Base-by-base conservation (phyloP, 2,888 invertebrate genomes). In the Cheiracanthium punctorium region DNA sequence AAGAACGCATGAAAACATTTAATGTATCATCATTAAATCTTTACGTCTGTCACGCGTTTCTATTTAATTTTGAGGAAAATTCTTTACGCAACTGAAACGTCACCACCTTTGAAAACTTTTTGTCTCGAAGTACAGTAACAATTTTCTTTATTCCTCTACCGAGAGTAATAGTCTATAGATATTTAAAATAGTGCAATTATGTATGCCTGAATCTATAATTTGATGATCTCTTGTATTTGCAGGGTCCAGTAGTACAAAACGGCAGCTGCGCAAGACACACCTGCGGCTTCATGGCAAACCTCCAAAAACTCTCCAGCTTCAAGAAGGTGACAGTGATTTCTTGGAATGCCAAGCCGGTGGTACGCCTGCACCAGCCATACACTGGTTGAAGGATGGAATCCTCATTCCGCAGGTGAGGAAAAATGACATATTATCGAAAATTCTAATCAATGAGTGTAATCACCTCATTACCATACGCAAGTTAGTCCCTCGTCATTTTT, bases 271-370 rank as follows among this genome's bases (percentile, higher is more conserved):
- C n/a, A 48, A 52, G 30, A n/a, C 85, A 24, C 80, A 85, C 30
- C 65, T 85, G 41, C 69, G 80, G 5, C 30, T 85, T 14, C 85
- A 75, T 28, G 14, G 32, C 12, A 79, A 82, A 80, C 87, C 87
- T 24, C 81, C 87, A 1, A 67, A 41, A 17, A 74, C 80, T 12
- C 65, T 87, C 7, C 80, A 72, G 10, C 71, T 70, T 14, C 67
- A 41, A 64, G 76, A 77, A 32, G 82, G 74, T 0, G 85, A 71
- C 0, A 93, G 93, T 0, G 91, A 95, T 12, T 95, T 95, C 90
- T 93, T 97, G 17, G 93, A 93, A 76, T 98, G 97, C 91, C 95
- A 95, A 88, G 95, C 94, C 0, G 93, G 94, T 90, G 96, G 96
- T 0, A 94, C 94, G 65, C 97, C 96, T 0, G 93, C 95, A 0